Percentiles rank a stretch among this genome's conserved stretches.
Evolutionary conservation across 2,113 vertebrate genomes (phyloP).

Genomic region (Brachyhypopomus gauderio): DNA sequence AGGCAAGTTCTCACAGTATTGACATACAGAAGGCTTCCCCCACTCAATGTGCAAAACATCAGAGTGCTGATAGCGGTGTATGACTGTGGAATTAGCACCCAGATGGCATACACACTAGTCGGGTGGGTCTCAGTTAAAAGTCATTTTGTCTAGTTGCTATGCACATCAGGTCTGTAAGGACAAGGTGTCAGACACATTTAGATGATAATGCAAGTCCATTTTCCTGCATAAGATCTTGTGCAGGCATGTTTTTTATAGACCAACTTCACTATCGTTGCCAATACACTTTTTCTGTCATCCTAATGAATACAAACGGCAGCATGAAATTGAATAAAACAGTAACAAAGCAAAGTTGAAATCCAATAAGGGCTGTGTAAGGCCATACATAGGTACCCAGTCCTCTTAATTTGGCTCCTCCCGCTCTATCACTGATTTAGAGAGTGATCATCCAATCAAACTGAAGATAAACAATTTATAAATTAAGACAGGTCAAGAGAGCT

Average conservation of each 20-base stretch:
- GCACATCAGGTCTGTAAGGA: constrained; percentile 17
- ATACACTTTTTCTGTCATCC: constrained; percentile 40
- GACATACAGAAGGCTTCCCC: too few relatives aligned
- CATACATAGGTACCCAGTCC: constrained; percentile 67
- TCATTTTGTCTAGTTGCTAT: constrained; percentile 18
- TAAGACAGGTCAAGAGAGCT: neutral
- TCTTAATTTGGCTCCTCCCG: constrained; percentile 51
- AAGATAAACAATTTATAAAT: constrained; percentile 25
- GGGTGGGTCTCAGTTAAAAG: constrained; percentile 13
- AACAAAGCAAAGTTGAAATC: constrained; percentile 58
- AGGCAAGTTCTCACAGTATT: neutral
- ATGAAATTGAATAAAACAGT: constrained; percentile 68
- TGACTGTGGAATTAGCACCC: too few relatives aligned
- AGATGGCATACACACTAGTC: neutral
- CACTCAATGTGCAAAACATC: too few relatives aligned
- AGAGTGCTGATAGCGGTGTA: too few relatives aligned
- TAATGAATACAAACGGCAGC: constrained; percentile 66
- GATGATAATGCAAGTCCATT: constrained; percentile 43
- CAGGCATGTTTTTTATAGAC: constrained; percentile 43
- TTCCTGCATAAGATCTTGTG: constrained; percentile 45
- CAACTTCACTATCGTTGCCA: constrained; percentile 49
- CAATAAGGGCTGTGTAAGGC: constrained; percentile 67
- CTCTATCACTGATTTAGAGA: constrained; percentile 43
- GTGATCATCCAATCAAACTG: constrained; percentile 30
- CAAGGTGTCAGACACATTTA: constrained; percentile 43